A percentile compares a stretch with the other conserved stretches of the same genome.
These are phyloP conservation scores for Rhinella marina DNA, from an alignment of 2,797 vertebrate genomes.

Conservation along the genomic window DNA sequence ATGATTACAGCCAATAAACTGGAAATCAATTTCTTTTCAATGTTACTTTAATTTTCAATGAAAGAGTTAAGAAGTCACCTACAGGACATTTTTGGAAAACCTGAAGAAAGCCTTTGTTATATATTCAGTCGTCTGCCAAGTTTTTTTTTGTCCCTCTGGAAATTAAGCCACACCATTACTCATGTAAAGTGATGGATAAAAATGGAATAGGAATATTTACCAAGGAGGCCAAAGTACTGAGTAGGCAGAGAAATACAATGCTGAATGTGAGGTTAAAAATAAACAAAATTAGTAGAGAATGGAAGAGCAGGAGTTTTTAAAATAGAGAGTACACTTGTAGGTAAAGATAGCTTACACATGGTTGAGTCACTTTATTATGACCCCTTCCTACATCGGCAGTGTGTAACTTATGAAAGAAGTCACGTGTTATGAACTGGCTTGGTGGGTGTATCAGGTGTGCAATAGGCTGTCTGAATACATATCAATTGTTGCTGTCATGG, in stretches of 20 bases:
- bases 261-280: not conserved
- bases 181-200: constrained; percentile 38
- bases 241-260: not conserved
- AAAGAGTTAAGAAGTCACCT: constrained; percentile 29
- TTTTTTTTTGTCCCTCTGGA: constrained; percentile 17
- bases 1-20: constrained; percentile 25
- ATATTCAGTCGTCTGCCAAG: constrained; percentile 31
- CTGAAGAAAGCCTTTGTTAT: constrained; percentile 54
- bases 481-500: no score
- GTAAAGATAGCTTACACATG: not conserved
- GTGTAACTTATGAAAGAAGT: no score
- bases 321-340: not conserved
- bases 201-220: constrained; percentile 25
- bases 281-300: not conserved
- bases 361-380: not conserved
- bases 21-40: constrained; percentile 39
- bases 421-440: no score
- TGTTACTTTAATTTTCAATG: not conserved
- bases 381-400: no score
- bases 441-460: no score
- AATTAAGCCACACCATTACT: constrained; percentile 35
- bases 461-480: no score
- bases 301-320: not conserved
- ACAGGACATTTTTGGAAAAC: constrained; percentile 31
- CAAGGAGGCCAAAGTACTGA: not conserved